Conservation (phyloP, 1,140 invertebrate species). For the Tribolium madens region DNA sequence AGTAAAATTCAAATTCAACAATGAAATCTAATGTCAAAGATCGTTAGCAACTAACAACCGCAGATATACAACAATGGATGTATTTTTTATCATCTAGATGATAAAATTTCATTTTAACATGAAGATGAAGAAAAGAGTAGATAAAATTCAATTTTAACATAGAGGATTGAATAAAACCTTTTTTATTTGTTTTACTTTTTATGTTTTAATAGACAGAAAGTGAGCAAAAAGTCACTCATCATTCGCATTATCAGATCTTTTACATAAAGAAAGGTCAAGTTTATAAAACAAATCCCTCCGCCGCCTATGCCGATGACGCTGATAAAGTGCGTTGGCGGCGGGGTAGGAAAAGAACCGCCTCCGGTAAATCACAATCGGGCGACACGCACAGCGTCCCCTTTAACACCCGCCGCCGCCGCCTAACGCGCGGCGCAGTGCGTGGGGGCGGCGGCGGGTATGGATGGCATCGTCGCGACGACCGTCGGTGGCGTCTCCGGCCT, state of each 20-base stretch:
- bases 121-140: too few relatives aligned
- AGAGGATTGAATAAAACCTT: too few relatives aligned
- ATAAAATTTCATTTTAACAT: too few relatives aligned
- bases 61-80: too few relatives aligned
- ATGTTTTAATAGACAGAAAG: too few relatives aligned
- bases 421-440: slow-evolving; percentile 21
- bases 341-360: slow-evolving; percentile 5
- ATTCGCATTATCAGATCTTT: background rate
- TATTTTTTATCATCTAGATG: too few relatives aligned
- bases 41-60: too few relatives aligned
- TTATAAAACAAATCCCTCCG: background rate
- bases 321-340: background rate
- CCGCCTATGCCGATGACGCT: background rate
- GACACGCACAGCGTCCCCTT: slow-evolving; percentile 24
- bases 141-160: too few relatives aligned
- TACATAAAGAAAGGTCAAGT: slow-evolving; percentile 39
- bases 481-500: slow-evolving; percentile 41
- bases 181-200: too few relatives aligned
- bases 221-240: too few relatives aligned
- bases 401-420: slow-evolving; percentile 17
- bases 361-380: slow-evolving; percentile 30
- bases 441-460: slow-evolving; percentile 15
- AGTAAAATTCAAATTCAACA: too few relatives aligned
- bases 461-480: slow-evolving; percentile 37
- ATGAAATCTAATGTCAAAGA: too few relatives aligned